phyloP scores from a whole-genome alignment of 1,140 invertebrate genomes.

The Papilio machaon region DNA sequence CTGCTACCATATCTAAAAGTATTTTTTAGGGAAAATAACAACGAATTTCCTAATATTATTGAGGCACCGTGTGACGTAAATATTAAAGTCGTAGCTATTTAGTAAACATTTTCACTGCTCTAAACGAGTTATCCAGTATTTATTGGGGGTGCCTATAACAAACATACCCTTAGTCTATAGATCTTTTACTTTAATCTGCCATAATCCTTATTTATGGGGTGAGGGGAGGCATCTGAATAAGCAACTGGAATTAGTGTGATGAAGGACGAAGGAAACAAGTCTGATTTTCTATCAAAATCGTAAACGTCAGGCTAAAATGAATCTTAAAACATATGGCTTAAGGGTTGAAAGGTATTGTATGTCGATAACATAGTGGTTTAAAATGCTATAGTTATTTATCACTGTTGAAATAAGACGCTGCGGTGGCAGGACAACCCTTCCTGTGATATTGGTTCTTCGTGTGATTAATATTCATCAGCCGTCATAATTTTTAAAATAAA shows the following conservation, averaged over 20 bases:
- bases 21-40: background rate
- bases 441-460: conserved; percentile 40
- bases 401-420: conserved; percentile 53
- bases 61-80: background rate
- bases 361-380: conserved; percentile 40
- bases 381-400: conserved; percentile 48
- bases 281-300: conserved; percentile 18
- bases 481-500: conserved; percentile 32
- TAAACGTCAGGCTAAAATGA: conserved; percentile 17
- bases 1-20: background rate
- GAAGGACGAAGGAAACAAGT: conserved; percentile 43
- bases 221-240: conserved; percentile 62
- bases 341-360: conserved; percentile 16
- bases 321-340: conserved; percentile 12
- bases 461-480: conserved; percentile 42
- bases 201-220: conserved; percentile 64
- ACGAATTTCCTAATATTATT: background rate
- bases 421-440: conserved; percentile 46
- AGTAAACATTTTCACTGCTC: background rate
- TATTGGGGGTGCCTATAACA: conserved; percentile 39
- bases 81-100: background rate
- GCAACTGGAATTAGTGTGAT: conserved; percentile 56
- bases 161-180: conserved; percentile 44
- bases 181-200: conserved; percentile 49
- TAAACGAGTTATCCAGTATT: conserved; percentile 22